Evolutionary conservation across 2,113 vertebrate genomes (phyloP), one percentile per base, ranked within the genome.

Genomic region (Apteryx mantelli): DNA sequence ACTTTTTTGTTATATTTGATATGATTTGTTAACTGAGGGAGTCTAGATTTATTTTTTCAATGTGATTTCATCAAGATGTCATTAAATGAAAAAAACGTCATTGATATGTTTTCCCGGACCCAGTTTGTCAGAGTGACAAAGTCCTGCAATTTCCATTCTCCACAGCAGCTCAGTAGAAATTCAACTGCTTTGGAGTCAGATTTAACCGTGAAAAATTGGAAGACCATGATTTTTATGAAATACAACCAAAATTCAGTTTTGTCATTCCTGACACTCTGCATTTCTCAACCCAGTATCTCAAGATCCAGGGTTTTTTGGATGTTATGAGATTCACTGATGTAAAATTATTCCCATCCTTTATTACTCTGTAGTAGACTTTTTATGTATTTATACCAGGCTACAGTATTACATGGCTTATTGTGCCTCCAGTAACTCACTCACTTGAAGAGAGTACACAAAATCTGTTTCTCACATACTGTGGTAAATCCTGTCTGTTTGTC

Each of bases 271-370:
- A 12, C 48, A 48, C 18, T 16, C 32, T 91, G n/a, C 48, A 48
- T 13, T 40, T 48, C 63, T 78, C 24, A 32, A 50, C 8, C 5
- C 36, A 71, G 25, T 6, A 9, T 1, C 0, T 34, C 80, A 88
- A 21, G 25, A 44, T 11, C 30, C 44, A 4, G 0, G 44, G 42
- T 64, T 74, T 82, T 65, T 17, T 28, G 28, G 21, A 48, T 4
- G 1, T 1, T 61, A 3, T 5, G 10, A 89, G 21, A 69, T 55
- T 56, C n/a, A 25, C 0, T 0, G n/a, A 20, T 48, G 25, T 25
- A 79, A 88, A 86, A 78, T 30, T 58, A 65, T 1, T 3, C 36
- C 18, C 5, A 21, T 32, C 24, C 32, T 76, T 61, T 50, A 42
- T 34, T 44, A 9, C 6, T 79, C 24, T 48, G 28, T 17, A 26